phyloP scores from a whole-genome alignment of 2,797 vertebrate species.

The Lophotriccus pileatus region DNA sequence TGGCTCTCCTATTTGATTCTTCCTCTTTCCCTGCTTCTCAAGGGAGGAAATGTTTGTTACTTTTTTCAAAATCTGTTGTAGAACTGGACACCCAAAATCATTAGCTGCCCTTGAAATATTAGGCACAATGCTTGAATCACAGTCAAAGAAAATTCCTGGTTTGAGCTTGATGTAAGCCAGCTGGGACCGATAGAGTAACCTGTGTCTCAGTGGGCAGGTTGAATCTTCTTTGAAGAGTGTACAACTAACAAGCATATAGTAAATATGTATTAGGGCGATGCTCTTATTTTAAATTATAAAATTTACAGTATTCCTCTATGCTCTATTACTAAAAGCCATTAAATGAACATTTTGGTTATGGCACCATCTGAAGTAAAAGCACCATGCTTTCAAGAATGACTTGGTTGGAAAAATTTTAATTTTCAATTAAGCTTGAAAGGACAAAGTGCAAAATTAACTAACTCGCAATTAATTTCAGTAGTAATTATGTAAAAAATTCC shows the following conservation, averaged over 20 bases:
- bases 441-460: conserved; percentile 77
- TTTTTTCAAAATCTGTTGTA: not conserved
- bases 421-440: conserved; percentile 76
- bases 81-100: not conserved
- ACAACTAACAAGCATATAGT: not conserved
- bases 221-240: not conserved
- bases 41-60: not conserved
- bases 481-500: conserved; percentile 77
- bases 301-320: not conserved
- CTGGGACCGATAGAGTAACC: not conserved
- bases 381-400: not conserved
- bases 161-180: not conserved
- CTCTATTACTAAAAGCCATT: not conserved
- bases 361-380: conserved; percentile 3
- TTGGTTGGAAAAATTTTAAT: conserved; percentile 56
- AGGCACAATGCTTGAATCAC: not conserved
- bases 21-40: not conserved
- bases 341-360: not conserved
- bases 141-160: not conserved
- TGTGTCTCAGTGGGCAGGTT: not conserved
- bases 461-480: conserved; percentile 80
- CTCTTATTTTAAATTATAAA: not conserved
- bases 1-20: not conserved
- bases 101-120: not conserved
- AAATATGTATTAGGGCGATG: not conserved